Conservation (phyloP, 2,113 vertebrate species). For the Myodes glareolus region DNA sequence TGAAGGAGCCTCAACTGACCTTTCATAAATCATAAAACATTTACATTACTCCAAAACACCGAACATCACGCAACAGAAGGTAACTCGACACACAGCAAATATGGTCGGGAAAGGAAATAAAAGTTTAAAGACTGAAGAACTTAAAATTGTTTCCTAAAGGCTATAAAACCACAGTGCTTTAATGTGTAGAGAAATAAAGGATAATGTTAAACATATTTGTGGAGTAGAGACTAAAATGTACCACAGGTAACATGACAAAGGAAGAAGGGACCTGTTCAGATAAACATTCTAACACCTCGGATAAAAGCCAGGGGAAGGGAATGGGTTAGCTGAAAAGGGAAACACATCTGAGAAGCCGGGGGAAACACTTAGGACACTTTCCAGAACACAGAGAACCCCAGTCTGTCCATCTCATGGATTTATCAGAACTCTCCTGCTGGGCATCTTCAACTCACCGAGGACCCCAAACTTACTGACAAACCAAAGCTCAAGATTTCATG, state of each 20-base stretch:
- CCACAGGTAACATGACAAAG: not conserved
- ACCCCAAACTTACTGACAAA: not conserved
- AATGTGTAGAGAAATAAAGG: not conserved
- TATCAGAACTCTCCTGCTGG: not conserved
- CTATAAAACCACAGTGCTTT: not conserved
- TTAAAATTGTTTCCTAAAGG: not conserved
- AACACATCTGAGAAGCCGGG: not conserved
- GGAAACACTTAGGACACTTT: not conserved
- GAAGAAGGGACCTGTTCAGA: not conserved
- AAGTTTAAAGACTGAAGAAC: not conserved
- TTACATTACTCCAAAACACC: not conserved
- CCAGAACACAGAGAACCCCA: not conserved
- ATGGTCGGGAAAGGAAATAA: not conserved
- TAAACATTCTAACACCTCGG: not conserved
- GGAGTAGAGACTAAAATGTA: not conserved
- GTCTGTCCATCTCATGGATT: not conserved
- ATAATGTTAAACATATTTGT: not conserved
- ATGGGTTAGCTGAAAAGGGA: not conserved
- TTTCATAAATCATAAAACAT: not conserved
- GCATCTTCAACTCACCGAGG: not conserved
- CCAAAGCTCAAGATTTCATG: not conserved
- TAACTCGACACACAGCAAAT: not conserved
- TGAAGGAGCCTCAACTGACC: not conserved
- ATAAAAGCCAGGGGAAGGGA: not conserved
- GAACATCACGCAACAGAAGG: conserved; percentile 2